phyloP scores from a whole-genome alignment of 2,113 vertebrate genomes.

The Bufo gargarizans region DNA sequence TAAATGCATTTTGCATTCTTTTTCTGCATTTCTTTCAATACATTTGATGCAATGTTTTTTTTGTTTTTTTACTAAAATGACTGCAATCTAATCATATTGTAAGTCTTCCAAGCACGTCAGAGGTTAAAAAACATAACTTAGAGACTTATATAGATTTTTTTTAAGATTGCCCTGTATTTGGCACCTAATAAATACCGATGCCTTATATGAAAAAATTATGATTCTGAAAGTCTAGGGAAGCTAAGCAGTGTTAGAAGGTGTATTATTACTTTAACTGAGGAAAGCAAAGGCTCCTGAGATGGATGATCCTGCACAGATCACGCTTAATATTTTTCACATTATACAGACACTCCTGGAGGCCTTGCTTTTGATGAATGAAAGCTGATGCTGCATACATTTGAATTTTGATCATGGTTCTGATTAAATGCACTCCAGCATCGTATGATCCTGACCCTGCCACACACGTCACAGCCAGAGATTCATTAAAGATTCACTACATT shows the following conservation, averaged over 20 bases:
- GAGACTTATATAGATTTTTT: background rate
- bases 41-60: no score
- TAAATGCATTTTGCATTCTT: no score
- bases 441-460: slow-evolving; percentile 26
- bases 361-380: slow-evolving; percentile 48
- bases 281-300: slow-evolving; percentile 20
- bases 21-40: no score
- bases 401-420: slow-evolving; percentile 55
- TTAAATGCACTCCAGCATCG: slow-evolving; percentile 47
- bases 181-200: background rate
- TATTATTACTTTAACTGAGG: background rate
- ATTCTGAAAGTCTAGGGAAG: background rate
- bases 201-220: background rate
- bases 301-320: slow-evolving; percentile 22
- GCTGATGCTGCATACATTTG: slow-evolving; percentile 46
- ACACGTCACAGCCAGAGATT: slow-evolving; percentile 23
- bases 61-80: background rate
- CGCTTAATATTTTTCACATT: slow-evolving; percentile 34
- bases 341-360: slow-evolving; percentile 46
- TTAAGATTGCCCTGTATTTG: background rate
- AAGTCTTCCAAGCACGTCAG: background rate
- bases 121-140: background rate
- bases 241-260: background rate
- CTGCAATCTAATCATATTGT: background rate
- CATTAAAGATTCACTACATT: slow-evolving; percentile 38